Evolutionary conservation across 1,140 invertebrate genomes (phyloP).

Genomic region (Geopemphigus sp.): DNA sequence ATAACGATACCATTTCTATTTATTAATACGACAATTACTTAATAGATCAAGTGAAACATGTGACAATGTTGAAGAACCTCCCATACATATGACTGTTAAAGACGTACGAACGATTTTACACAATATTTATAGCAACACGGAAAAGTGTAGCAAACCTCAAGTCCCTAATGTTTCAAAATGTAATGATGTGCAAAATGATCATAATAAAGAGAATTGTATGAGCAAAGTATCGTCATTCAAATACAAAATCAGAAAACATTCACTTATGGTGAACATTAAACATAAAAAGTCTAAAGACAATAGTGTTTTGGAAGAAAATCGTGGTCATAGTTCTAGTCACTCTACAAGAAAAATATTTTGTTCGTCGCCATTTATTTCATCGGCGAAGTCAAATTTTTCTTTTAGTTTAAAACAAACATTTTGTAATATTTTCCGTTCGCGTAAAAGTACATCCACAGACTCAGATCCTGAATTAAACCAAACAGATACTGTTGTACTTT

Average conservation of each 20-base stretch:
- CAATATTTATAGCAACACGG: conserved; percentile 62
- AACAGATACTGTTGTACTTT: conserved; percentile 51
- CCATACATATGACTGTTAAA: conserved; percentile 80
- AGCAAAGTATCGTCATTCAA: conserved; percentile 52
- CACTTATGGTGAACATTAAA: conserved; percentile 32
- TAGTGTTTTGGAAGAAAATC: neutral
- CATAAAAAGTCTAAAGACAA: conserved; percentile 34
- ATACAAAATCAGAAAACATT: conserved; percentile 40
- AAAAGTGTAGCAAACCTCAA: conserved; percentile 50
- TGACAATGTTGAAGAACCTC: conserved; percentile 61
- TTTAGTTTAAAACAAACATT: conserved; percentile 80
- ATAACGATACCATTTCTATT: neutral
- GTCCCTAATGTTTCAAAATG: conserved; percentile 64
- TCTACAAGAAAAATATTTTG: conserved; percentile 15
- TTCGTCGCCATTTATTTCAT: conserved; percentile 34
- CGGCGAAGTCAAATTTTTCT: conserved; percentile 60
- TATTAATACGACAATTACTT: neutral
- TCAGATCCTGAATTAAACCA: conserved; percentile 57
- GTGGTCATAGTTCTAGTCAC: conserved; percentile 9
- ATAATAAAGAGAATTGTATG: conserved; percentile 62
- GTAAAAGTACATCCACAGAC: conserved; percentile 57
- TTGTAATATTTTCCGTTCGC: conserved; percentile 77
- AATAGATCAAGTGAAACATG: conserved; percentile 20
- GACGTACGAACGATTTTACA: conserved; percentile 80
- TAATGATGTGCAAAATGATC: conserved; percentile 66